Evolutionary conservation across 2,888 invertebrate species (phyloP), one percentile per base, ranked within the genome.

Genomic region (Orthonevra nobilis): DNA sequence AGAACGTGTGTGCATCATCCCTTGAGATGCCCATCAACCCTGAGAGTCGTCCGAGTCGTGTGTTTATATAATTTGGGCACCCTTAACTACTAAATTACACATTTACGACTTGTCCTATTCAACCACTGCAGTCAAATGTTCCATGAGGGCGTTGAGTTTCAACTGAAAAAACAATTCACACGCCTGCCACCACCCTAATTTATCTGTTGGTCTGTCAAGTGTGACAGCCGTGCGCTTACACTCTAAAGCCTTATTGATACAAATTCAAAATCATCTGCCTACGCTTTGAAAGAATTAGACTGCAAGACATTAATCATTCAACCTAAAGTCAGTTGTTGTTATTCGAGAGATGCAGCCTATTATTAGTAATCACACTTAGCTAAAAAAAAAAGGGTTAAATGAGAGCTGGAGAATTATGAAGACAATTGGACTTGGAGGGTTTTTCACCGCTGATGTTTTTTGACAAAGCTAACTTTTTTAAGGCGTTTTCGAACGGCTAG

Each of bases 131-230:
- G 50, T 42, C 34, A 42, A 64, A 64, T n/a, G 42, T 56, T 56
- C 19, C 28, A 23, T 12, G 4, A 26, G n/a, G 12, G 42, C 6
- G 32, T 52, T 30, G 30, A 14, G 23, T 20, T 34, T 42, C 60
- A 72, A 66, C 30, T 52, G 60, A 72, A 60, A n/a, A n/a, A n/a
- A 64, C 77, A 79, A 79, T 79, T 79, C 77, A 79, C 72, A 72
- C 72, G 73, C 66, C 52, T 46, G 77, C 56, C 40, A 60, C 60
- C 42, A 69, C 40, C 48, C 32, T 9, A 6, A 10, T 15, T 52
- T 42, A 52, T 70, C 42, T 36, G 6, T 5, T 17, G 7, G 34
- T 15, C 17, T 15, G 44, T 30, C 14, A 44, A 44, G 54, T 44
- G 54, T 50, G 34, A 19, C 19, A 30, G 15, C 10, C 26, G 32